A percentile compares a stretch with the other conserved stretches of the same genome.
phyloP scores from a whole-genome alignment of 1,140 invertebrate genomes.

The Drosophila sturtevanti region DNA sequence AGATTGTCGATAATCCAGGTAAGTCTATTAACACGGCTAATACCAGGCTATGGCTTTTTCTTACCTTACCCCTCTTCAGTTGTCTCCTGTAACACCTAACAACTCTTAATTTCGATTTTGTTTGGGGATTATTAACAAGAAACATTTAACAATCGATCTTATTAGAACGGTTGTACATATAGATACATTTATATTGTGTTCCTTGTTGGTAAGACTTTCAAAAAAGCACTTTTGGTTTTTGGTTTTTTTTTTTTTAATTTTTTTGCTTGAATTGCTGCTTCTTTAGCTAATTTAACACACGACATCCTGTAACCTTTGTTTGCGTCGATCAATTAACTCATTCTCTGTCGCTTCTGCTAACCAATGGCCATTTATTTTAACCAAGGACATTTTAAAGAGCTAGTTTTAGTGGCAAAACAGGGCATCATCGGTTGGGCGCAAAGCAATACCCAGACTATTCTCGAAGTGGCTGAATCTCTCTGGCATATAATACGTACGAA shows the following conservation, averaged over 20 bases:
- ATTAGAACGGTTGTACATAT: too few relatives aligned
- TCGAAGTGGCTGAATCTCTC: slow-evolving; percentile 95
- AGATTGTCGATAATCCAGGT: slow-evolving; percentile 82
- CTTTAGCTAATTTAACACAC: slow-evolving; percentile 25
- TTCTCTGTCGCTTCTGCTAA: slow-evolving; percentile 80
- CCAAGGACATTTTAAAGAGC: slow-evolving; percentile 83
- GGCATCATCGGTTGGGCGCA: slow-evolving; percentile 92
- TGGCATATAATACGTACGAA: slow-evolving; percentile 97
- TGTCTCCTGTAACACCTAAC: slow-evolving; percentile 23
- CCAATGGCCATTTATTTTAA: slow-evolving; percentile 79
- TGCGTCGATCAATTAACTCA: slow-evolving; percentile 71
- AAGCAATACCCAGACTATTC: slow-evolving; percentile 95
- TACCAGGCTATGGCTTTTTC: not conserved
- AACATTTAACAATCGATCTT: too few relatives aligned
- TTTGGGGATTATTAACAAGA: too few relatives aligned
- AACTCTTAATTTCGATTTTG: not conserved
- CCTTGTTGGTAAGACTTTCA: not conserved
- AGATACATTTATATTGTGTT: too few relatives aligned
- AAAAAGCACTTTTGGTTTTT: not conserved
- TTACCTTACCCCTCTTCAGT: slow-evolving; percentile 29
- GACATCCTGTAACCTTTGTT: slow-evolving; percentile 42
- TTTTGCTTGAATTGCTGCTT: slow-evolving; percentile 18
- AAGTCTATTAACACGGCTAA: slow-evolving; percentile 15
- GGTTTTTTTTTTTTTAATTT: not conserved
- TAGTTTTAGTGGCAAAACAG: slow-evolving; percentile 83